Percentiles rank a stretch among this genome's conserved stretches.
These are phyloP conservation scores for Danaus melanippus DNA, from an alignment of 1,140 invertebrate species.

Conservation along the genomic window DNA sequence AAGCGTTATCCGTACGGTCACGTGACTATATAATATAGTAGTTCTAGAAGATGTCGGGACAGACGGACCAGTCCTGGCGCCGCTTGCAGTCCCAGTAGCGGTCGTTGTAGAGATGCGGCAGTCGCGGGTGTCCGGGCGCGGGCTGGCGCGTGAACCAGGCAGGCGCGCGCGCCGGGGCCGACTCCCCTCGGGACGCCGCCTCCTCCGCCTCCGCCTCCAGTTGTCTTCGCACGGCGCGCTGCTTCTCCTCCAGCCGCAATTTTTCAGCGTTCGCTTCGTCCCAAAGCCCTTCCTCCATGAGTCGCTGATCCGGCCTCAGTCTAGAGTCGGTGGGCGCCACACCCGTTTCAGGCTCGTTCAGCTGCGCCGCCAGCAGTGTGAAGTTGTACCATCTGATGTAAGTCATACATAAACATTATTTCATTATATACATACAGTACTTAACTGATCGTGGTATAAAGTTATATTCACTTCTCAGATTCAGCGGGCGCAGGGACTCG, in stretches of 20 bases:
- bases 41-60: conserved; percentile 93
- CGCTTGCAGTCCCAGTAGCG: conserved; percentile 96
- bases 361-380: conserved; percentile 93
- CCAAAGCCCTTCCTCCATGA: conserved; percentile 98
- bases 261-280: conserved; percentile 97
- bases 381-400: conserved; percentile 91
- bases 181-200: conserved; percentile 77
- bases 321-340: conserved; percentile 97
- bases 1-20: too few relatives aligned
- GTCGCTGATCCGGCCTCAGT: conserved; percentile 93
- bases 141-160: conserved; percentile 88
- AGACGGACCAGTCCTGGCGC: conserved; percentile 89
- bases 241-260: conserved; percentile 94
- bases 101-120: conserved; percentile 89
- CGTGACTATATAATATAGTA: too few relatives aligned
- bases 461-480: conserved; percentile 59
- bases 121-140: conserved; percentile 39
- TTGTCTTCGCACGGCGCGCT: conserved; percentile 80
- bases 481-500: conserved; percentile 82
- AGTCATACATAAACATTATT: too few relatives aligned
- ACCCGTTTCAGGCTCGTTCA: conserved; percentile 94
- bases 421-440: not conserved
- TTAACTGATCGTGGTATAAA: not conserved
- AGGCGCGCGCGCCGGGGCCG: conserved; percentile 83
- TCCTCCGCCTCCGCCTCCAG: conserved; percentile 86